Evolutionary conservation across 2,113 vertebrate genomes (phyloP).

Genomic region (Strix uralensis): DNA sequence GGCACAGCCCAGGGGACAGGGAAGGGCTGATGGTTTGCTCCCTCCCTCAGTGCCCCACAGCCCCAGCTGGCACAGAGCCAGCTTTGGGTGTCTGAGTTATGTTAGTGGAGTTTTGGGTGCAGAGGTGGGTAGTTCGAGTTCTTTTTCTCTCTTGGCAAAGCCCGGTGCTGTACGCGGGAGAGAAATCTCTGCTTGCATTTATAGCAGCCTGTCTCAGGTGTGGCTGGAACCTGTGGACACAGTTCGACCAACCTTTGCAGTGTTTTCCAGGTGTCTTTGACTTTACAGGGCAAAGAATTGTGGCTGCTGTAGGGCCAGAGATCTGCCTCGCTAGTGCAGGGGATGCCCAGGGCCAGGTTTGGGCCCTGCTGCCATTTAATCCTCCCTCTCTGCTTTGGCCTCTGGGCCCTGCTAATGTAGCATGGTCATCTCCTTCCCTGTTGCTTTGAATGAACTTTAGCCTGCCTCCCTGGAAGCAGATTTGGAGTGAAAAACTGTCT

Average conservation of each 20-base stretch:
- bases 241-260: not conserved
- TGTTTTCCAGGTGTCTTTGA: not conserved
- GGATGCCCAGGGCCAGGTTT: not conserved
- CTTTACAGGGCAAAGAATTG: not conserved
- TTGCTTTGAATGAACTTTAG: not conserved
- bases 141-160: not conserved
- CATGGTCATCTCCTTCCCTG: not conserved
- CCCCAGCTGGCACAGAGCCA: not conserved
- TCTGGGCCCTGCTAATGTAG: not conserved
- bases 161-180: not conserved
- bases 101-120: not conserved
- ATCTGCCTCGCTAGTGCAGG: not conserved
- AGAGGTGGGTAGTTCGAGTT: not conserved
- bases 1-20: not conserved
- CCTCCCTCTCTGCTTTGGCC: not conserved
- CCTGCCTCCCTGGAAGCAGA: not conserved
- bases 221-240: not conserved
- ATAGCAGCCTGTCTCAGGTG: not conserved
- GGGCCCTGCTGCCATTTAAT: not conserved
- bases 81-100: not conserved
- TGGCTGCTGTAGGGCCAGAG: not conserved
- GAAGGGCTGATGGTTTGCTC: not conserved
- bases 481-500: not conserved
- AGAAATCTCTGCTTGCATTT: not conserved
- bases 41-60: accelerated